A percentile compares a stretch with the other conserved stretches of the same genome.
Conservation (phyloP, 2,113 vertebrate genomes). For the Platichthys stellatus region DNA sequence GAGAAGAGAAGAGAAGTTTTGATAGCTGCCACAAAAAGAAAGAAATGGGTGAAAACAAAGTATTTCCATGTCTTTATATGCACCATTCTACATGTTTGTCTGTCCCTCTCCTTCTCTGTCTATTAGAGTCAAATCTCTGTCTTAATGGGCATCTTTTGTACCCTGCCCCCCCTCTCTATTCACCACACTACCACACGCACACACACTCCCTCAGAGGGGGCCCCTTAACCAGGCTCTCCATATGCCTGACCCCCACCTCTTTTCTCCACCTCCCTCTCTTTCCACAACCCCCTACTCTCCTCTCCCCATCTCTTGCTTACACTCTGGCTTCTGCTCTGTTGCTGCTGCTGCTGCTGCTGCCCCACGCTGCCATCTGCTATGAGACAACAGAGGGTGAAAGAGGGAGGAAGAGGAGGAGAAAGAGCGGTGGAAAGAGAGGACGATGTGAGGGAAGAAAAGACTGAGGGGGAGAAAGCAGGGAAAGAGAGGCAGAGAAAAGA, state of each 20-base stretch:
- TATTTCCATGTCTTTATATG: slow-evolving; percentile 55
- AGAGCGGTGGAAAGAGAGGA: slow-evolving; percentile 59
- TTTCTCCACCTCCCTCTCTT: slow-evolving; percentile 64
- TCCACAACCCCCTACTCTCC: slow-evolving; percentile 68
- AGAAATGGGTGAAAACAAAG: neutral
- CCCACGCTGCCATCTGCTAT: slow-evolving; percentile 95
- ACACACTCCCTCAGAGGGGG: slow-evolving; percentile 89
- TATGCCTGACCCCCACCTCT: slow-evolving; percentile 89
- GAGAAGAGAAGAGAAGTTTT: neutral
- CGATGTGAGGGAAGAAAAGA: slow-evolving; percentile 58
- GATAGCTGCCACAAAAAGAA: too few relatives aligned
- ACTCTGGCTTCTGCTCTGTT: slow-evolving; percentile 90
- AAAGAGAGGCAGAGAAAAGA: slow-evolving; percentile 74
- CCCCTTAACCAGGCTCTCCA: slow-evolving; percentile 98
- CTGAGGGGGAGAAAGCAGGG: slow-evolving; percentile 42
- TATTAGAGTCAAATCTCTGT: slow-evolving; percentile 83
- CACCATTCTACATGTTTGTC: slow-evolving; percentile 59
- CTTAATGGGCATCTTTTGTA: slow-evolving; percentile 86
- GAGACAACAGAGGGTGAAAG: slow-evolving; percentile 89
- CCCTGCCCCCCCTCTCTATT: slow-evolving; percentile 73
- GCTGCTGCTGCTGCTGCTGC: slow-evolving; percentile 62
- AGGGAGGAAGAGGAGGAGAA: slow-evolving; percentile 72
- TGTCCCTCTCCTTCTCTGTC: slow-evolving; percentile 70
- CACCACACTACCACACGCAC: slow-evolving; percentile 88
- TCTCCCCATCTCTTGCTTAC: slow-evolving; percentile 81